Percentiles rank a stretch among this genome's conserved stretches.
These are phyloP conservation scores for Pachyuromys duprasi DNA, from an alignment of 2,797 vertebrate genomes.

Conservation along the genomic window DNA sequence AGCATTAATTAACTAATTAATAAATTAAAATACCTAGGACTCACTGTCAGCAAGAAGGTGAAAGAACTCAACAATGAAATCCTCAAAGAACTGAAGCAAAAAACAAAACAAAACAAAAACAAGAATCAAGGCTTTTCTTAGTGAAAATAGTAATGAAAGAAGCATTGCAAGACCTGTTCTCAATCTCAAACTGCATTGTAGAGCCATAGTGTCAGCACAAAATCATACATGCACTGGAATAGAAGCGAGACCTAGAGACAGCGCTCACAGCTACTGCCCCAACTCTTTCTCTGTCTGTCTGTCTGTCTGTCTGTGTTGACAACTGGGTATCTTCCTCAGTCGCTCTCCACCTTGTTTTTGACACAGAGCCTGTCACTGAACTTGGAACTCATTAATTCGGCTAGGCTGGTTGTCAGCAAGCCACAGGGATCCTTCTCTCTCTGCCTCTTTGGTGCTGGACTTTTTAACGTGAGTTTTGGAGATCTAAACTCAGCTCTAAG, in stretches of 20 bases:
- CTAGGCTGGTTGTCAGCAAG: neutral
- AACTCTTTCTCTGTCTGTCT: neutral
- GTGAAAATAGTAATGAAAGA: too few species aligned
- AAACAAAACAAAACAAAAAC: too few species aligned
- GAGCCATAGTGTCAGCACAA: neutral
- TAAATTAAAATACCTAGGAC: neutral
- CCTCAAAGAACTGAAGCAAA: neutral
- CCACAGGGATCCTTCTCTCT: neutral
- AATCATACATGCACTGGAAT: neutral
- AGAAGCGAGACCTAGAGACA: neutral
- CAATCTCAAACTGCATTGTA: neutral
- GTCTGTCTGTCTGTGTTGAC: neutral
- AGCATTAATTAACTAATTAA: neutral
- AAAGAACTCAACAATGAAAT: neutral
- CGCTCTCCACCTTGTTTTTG: neutral
- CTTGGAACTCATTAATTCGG: neutral
- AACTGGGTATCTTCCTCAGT: neutral
- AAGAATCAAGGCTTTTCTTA: neutral
- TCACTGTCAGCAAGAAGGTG: neutral
- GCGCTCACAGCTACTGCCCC: neutral
- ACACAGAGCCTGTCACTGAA: neutral
- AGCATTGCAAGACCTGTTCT: neutral
- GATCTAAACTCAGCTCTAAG: neutral
- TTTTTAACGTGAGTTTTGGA: neutral
- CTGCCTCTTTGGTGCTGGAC: neutral